These are phyloP conservation scores for Sacculina carcini DNA, from an alignment of 2,888 invertebrate species.

Conservation along the genomic window DNA sequence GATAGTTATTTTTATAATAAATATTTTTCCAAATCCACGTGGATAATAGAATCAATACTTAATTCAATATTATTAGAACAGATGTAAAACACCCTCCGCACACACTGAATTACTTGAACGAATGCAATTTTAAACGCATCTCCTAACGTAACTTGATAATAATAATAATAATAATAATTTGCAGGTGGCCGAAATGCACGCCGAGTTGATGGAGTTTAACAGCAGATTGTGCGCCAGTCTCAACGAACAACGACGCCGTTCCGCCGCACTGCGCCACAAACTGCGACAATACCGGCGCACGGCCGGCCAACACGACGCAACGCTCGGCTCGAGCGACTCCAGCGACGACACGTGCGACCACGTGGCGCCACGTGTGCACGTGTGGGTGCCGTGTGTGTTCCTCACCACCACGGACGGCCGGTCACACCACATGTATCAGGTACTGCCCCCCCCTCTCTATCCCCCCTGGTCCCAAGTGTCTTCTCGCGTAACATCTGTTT, in stretches of 20 bases:
- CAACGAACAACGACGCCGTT: background rate
- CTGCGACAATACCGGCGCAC: background rate
- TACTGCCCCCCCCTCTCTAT: constrained; percentile 17
- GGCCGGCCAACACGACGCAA: constrained; percentile 3
- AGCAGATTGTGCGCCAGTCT: constrained; percentile 35
- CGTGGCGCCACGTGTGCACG: constrained; percentile 31
- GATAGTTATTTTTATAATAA: no score
- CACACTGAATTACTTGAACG: background rate
- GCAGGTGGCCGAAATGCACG: constrained; percentile 78
- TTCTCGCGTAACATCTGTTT: background rate
- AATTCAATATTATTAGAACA: no score
- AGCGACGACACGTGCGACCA: constrained; percentile 19
- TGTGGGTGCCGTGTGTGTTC: constrained; percentile 68
- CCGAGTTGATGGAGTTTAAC: constrained; percentile 76
- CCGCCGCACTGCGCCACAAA: constrained; percentile 12
- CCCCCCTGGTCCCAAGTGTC: background rate
- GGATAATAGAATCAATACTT: no score
- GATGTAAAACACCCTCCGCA: background rate
- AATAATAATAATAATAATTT: constrained; percentile 9
- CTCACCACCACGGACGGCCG: constrained; percentile 40
- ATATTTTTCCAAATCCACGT: no score
- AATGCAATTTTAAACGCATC: no score
- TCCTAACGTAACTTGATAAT: no score
- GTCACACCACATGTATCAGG: constrained; percentile 71
- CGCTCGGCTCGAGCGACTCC: constrained; percentile 8